These are phyloP conservation scores for Nemapogon koenigi DNA, from an alignment of 2,888 invertebrate species.

Conservation along the genomic window DNA sequence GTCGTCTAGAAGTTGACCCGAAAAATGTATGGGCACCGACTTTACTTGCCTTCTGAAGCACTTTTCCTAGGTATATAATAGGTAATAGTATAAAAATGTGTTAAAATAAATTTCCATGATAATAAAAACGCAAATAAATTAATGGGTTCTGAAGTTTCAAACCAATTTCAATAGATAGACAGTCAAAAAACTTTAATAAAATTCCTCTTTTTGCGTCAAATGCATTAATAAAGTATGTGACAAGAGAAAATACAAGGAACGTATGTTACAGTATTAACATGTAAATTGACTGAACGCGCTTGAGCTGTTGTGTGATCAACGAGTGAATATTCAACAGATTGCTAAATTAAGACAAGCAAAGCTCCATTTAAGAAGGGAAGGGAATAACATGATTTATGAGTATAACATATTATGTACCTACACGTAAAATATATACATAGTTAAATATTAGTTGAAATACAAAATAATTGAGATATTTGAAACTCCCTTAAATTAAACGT, in stretches of 20 bases:
- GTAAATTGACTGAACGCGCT: constrained; percentile 3
- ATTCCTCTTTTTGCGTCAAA: neutral
- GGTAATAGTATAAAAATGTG: neutral
- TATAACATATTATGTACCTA: no score
- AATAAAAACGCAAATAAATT: neutral
- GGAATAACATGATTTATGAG: no score
- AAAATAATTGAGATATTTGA: no score
- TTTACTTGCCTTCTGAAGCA: no score
- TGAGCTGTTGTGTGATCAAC: constrained; percentile 7
- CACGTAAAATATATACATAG: no score
- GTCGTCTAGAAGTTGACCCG: no score
- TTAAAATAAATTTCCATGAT: neutral
- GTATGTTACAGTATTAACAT: constrained; percentile 7
- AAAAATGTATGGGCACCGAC: no score
- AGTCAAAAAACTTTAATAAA: neutral
- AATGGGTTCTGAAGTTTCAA: neutral
- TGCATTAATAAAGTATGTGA: neutral
- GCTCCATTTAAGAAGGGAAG: no score
- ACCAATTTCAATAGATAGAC: no score
- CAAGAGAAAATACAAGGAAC: constrained; percentile 3
- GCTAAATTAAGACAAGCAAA: neutral
- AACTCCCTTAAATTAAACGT: no score
- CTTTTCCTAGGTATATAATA: neutral
- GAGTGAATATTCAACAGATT: constrained; percentile 7
- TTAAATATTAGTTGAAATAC: no score